Conservation (phyloP, 2,113 vertebrate genomes). For the Phaethon lepturus region DNA sequence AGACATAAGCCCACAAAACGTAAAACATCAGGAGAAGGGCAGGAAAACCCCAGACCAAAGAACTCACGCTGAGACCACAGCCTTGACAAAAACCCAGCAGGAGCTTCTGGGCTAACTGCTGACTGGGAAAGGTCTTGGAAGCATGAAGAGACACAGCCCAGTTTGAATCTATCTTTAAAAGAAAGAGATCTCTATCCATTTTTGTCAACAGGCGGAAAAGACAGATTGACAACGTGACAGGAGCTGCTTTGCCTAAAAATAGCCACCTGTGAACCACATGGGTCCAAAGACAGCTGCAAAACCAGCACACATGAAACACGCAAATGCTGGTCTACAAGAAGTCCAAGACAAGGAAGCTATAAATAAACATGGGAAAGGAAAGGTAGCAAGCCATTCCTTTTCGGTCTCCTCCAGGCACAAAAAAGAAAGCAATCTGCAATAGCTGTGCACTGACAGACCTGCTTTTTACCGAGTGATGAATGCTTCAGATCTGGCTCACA, state of each 20-base stretch:
- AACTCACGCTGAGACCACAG: not conserved
- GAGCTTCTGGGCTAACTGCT: conserved; percentile 11
- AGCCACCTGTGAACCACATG: conserved; percentile 8
- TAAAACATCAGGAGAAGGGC: not conserved
- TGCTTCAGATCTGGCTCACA: not conserved
- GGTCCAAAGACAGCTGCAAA: not conserved
- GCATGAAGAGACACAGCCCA: not conserved
- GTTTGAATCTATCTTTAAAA: conserved; percentile 15
- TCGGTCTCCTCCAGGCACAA: not conserved
- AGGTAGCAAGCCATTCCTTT: not conserved
- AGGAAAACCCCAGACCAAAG: conserved; percentile 28
- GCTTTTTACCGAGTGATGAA: not conserved
- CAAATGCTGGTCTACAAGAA: not conserved
- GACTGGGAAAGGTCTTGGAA: not conserved
- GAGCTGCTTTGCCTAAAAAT: conserved; percentile 31
- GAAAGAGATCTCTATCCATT: not conserved
- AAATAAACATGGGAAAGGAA: not conserved
- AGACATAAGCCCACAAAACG: not conserved
- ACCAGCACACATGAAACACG: not conserved
- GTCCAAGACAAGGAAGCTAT: not conserved
- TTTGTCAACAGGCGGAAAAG: not conserved
- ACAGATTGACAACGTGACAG: not conserved
- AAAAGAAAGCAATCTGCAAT: not conserved
- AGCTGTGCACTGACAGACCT: not conserved
- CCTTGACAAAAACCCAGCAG: not conserved